phyloP scores from a whole-genome alignment of 2,888 invertebrate genomes.

The Cinara cedri region DNA sequence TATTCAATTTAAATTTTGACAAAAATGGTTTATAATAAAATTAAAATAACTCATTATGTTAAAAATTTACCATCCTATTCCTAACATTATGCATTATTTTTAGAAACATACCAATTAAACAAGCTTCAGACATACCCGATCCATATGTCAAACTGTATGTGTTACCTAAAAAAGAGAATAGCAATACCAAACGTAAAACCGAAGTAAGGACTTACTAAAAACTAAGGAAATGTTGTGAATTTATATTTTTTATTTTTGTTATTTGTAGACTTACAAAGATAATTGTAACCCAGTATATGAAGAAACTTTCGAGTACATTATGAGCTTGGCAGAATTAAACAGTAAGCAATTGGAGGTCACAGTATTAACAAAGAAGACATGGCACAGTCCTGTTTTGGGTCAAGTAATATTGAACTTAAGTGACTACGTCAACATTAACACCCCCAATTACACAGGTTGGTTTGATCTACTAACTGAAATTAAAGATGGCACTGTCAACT shows the following conservation, averaged over 20 bases:
- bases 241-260: slow-evolving; percentile 16
- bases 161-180: slow-evolving; percentile 77
- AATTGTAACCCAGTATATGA: slow-evolving; percentile 90
- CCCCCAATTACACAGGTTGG: slow-evolving; percentile 34
- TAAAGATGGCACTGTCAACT: slow-evolving; percentile 24
- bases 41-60: no score
- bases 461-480: slow-evolving; percentile 53
- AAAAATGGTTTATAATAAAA: no score
- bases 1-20: no score
- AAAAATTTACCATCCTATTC: no score
- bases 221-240: neutral
- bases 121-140: slow-evolving; percentile 83
- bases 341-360: slow-evolving; percentile 81
- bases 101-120: slow-evolving; percentile 81
- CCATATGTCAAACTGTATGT: slow-evolving; percentile 89
- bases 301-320: slow-evolving; percentile 87
- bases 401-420: slow-evolving; percentile 66
- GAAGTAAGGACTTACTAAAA: slow-evolving; percentile 47
- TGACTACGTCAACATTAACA: slow-evolving; percentile 37
- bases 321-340: slow-evolving; percentile 80
- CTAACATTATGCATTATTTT: slow-evolving; percentile 59
- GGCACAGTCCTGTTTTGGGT: slow-evolving; percentile 83
- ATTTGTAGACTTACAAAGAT: slow-evolving; percentile 75
- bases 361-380: slow-evolving; percentile 84
- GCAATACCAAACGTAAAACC: slow-evolving; percentile 76